Conservation (phyloP, 2,888 invertebrate genomes). For the Timema cristinae region DNA sequence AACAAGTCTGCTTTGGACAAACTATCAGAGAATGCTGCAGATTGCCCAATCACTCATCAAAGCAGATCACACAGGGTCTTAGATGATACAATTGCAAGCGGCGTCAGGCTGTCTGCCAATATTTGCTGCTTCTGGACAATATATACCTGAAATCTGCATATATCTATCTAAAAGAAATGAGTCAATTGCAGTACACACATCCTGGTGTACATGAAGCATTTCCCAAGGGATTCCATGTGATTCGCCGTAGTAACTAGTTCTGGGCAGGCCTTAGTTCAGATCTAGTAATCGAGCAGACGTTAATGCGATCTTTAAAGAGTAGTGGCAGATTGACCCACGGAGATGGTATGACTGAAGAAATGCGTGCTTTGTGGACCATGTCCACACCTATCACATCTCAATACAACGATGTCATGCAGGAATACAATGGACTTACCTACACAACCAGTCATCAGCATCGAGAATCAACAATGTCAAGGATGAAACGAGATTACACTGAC, state of each 20-base stretch:
- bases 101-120: neutral
- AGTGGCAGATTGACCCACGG: neutral
- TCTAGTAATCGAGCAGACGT: neutral
- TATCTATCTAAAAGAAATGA: neutral
- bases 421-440: neutral
- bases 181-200: neutral
- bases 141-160: neutral
- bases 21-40: conserved; percentile 1
- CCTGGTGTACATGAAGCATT: neutral
- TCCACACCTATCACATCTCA: neutral
- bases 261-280: neutral
- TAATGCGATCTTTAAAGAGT: neutral
- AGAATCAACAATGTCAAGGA: neutral
- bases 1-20: neutral
- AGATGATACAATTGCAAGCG: neutral
- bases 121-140: neutral
- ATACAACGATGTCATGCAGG: conserved; percentile 3
- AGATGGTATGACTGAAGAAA: neutral
- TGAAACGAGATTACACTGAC: neutral
- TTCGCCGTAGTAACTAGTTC: neutral
- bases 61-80: conserved; percentile 9
- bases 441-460: neutral
- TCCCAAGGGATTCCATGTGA: neutral
- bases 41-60: neutral
- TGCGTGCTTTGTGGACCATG: neutral